Evolutionary conservation across 2,888 invertebrate species (phyloP).

Genomic region (Pollenia griseotomentosa): DNA sequence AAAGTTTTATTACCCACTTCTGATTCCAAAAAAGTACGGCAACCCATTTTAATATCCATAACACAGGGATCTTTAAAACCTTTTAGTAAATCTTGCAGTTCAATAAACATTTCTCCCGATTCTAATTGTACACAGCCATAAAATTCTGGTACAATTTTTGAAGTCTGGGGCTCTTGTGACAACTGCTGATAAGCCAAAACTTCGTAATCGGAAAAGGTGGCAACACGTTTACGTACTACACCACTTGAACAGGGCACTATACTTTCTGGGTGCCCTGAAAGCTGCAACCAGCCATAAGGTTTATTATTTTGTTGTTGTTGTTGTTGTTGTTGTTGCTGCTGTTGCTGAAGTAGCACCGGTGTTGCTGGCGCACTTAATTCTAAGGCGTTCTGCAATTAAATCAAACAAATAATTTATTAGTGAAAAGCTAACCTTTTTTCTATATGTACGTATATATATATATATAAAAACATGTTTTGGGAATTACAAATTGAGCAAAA

Average conservation of each 20-base stretch:
- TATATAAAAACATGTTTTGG: not conserved
- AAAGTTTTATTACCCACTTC: slow-evolving; percentile 95
- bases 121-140: slow-evolving; percentile 90
- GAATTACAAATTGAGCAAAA: too few species aligned
- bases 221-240: slow-evolving; percentile 96
- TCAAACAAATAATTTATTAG: slow-evolving; percentile 48
- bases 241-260: slow-evolving; percentile 96
- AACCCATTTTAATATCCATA: slow-evolving; percentile 99
- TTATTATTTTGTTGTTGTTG: slow-evolving; percentile 75
- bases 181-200: slow-evolving; percentile 92
- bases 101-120: slow-evolving; percentile 94
- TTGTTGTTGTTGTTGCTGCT: slow-evolving; percentile 83
- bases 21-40: slow-evolving; percentile 96
- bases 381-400: slow-evolving; percentile 91
- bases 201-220: slow-evolving; percentile 90
- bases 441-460: slow-evolving; percentile 11
- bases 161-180: slow-evolving; percentile 87
- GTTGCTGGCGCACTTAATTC: slow-evolving; percentile 96
- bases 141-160: slow-evolving; percentile 90
- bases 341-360: slow-evolving; percentile 91
- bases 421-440: slow-evolving; percentile 34
- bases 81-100: slow-evolving; percentile 96
- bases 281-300: slow-evolving; percentile 91
- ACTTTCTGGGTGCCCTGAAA: slow-evolving; percentile 96
- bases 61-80: slow-evolving; percentile 96